Evolutionary conservation across 1,140 invertebrate species (phyloP), one percentile per base, ranked within the genome.

Genomic region (Zelostemma sp.): DNA sequence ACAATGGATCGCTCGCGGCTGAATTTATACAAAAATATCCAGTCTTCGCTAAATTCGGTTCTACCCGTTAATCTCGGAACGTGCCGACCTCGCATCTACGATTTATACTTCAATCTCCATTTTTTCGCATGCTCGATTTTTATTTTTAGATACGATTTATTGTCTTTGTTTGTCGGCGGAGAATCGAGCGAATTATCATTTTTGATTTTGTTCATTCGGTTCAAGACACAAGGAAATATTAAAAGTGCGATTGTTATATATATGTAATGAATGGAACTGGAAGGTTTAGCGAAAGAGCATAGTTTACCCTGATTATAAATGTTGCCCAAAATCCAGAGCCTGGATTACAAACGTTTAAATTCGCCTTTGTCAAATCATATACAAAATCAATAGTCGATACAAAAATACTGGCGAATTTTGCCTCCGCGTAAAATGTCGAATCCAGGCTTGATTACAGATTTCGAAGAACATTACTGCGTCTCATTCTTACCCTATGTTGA

Each of bases 21-120:
- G 56, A 77, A 80, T 80, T 49, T 61, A 78, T 85, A 85, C 60
- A 85, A 85, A 85, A 85, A 85, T 85, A 85, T 78, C 76, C 71
- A 51, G 69, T 81, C 77, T 83, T 81, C 57, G 45, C 57, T 78
- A 81, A 64, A 67, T 76, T 73, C 58, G 73, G 65, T 73, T 72
- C 62, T 67, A 62, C 38, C 6, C 6, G 54, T 56, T 41, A 40
- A 25, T 43, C n/a, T n/a, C n/a, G n/a, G n/a, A n/a, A n/a, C n/a
- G n/a, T n/a, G n/a, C n/a, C n/a, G n/a, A n/a, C n/a, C n/a, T n/a
- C n/a, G n/a, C n/a, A n/a, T n/a, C n/a, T n/a, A n/a, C n/a, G n/a
- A n/a, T n/a, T n/a, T n/a, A n/a, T n/a, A n/a, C n/a, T n/a, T n/a
- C n/a, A n/a, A n/a, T n/a, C n/a, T n/a, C n/a, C n/a, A n/a, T n/a